Evolutionary conservation across 2,113 vertebrate genomes (phyloP).

Genomic region (Clarias macrocephalus): DNA sequence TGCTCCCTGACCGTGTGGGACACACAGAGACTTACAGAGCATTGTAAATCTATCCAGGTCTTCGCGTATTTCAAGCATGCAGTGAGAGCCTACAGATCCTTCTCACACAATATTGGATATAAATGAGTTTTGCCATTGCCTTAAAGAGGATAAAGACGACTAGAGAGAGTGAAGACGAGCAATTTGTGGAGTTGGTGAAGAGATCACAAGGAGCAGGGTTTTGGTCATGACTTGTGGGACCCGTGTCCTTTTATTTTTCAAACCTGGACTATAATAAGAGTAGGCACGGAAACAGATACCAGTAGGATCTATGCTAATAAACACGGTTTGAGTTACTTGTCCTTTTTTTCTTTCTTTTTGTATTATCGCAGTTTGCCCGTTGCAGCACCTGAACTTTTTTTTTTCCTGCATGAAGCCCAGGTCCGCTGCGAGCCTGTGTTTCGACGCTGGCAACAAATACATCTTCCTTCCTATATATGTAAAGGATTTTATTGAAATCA

Average conservation of each 20-base stretch:
- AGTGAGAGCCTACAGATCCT: background rate
- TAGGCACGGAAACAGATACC: too few relatives aligned
- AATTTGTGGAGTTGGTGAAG: background rate
- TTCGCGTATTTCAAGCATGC: background rate
- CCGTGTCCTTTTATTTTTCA: background rate
- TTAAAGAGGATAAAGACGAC: background rate
- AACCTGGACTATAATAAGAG: background rate
- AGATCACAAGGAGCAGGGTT: background rate
- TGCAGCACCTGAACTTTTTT: slow-evolving; percentile 27
- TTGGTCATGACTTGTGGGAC: background rate
- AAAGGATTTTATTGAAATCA: slow-evolving; percentile 2
- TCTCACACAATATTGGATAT: background rate
- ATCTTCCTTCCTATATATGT: background rate
- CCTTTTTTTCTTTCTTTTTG: background rate
- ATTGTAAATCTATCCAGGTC: background rate
- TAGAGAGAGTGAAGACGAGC: background rate
- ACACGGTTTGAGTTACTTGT: background rate
- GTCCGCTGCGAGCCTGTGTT: background rate
- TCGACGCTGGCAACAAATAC: background rate
- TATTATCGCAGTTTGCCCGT: background rate
- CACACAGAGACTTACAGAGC: background rate
- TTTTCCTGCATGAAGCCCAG: background rate
- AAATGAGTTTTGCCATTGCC: background rate
- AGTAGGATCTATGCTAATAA: background rate
- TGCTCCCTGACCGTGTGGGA: background rate